A percentile compares a stretch with the other conserved stretches of the same genome.
Evolutionary conservation across 2,113 vertebrate genomes (phyloP).

Genomic region (Microcebus tavaratra): DNA sequence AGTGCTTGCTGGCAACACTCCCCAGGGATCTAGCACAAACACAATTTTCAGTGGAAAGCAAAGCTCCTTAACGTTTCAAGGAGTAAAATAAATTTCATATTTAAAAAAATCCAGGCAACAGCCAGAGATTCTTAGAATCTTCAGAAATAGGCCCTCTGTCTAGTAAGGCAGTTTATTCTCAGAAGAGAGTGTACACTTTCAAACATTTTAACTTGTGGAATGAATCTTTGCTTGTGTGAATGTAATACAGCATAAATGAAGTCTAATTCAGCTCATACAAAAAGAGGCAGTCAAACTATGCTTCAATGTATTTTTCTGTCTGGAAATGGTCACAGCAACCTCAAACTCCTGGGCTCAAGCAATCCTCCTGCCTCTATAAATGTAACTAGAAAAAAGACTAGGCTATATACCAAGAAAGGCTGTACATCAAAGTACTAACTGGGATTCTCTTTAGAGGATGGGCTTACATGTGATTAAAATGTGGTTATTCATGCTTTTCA

Average conservation of each 20-base stretch:
- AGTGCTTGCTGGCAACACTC: slow-evolving; percentile 57
- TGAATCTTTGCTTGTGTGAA: neutral
- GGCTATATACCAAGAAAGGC: neutral
- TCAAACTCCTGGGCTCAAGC: no score
- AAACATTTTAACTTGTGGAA: slow-evolving; percentile 27
- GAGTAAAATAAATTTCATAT: slow-evolving; percentile 64
- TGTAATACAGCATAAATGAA: slow-evolving; percentile 3
- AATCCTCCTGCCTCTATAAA: no score
- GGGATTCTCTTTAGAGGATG: neutral
- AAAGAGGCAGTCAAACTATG: neutral
- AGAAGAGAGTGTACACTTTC: neutral
- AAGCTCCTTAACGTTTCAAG: slow-evolving; percentile 63
- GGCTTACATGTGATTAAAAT: slow-evolving; percentile 21
- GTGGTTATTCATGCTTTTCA: neutral
- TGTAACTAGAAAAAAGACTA: slow-evolving; percentile 8
- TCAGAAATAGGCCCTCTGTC: slow-evolving; percentile 31
- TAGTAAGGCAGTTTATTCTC: slow-evolving; percentile 45
- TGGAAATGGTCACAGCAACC: no score
- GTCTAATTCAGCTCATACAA: slow-evolving; percentile 36
- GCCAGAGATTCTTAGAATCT: slow-evolving; percentile 47
- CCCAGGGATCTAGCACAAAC: slow-evolving; percentile 64
- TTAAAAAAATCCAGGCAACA: slow-evolving; percentile 57
- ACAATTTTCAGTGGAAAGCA: slow-evolving; percentile 61
- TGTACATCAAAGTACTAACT: slow-evolving; percentile 17
- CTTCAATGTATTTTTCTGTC: slow-evolving; percentile 38